Conservation (phyloP, 1,140 invertebrate genomes). For the Drosophila elegans region DNA sequence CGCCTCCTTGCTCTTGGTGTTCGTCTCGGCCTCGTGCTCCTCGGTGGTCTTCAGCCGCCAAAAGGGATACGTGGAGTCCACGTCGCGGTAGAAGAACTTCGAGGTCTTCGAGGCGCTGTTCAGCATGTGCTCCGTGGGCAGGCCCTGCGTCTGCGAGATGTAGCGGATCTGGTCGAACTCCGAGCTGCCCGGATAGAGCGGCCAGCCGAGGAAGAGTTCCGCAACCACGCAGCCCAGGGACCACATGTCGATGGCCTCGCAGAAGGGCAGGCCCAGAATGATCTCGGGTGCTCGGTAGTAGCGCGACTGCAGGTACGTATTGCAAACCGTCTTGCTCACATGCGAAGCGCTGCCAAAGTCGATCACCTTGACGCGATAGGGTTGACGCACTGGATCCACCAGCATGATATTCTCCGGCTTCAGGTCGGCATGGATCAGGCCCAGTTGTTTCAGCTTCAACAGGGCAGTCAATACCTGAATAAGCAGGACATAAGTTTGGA, state of each 20-base stretch:
- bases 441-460: slow-evolving; percentile 98
- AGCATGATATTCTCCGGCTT: slow-evolving; percentile 99
- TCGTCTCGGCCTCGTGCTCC: slow-evolving; percentile 98
- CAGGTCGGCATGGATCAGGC: slow-evolving; percentile 99
- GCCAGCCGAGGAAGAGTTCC: slow-evolving; percentile 99
- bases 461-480: slow-evolving; percentile 93
- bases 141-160: slow-evolving; percentile 90
- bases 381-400: slow-evolving; percentile 98
- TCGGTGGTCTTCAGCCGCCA: slow-evolving; percentile 99
- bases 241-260: slow-evolving; percentile 99
- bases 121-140: slow-evolving; percentile 99
- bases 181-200: slow-evolving; percentile 99
- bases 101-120: slow-evolving; percentile 99
- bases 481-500: too few species aligned
- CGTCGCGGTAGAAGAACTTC: slow-evolving; percentile 99
- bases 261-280: slow-evolving; percentile 98
- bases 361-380: slow-evolving; percentile 98
- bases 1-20: slow-evolving; percentile 99
- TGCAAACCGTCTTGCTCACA: slow-evolving; percentile 99
- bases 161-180: slow-evolving; percentile 99
- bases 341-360: slow-evolving; percentile 99
- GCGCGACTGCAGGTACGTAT: slow-evolving; percentile 99
- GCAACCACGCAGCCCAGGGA: slow-evolving; percentile 99
- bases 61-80: slow-evolving; percentile 98
- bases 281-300: slow-evolving; percentile 99